Percentiles rank a stretch among this genome's conserved stretches.
Conservation (phyloP, 2,113 vertebrate species). For the Clupea harengus region DNA sequence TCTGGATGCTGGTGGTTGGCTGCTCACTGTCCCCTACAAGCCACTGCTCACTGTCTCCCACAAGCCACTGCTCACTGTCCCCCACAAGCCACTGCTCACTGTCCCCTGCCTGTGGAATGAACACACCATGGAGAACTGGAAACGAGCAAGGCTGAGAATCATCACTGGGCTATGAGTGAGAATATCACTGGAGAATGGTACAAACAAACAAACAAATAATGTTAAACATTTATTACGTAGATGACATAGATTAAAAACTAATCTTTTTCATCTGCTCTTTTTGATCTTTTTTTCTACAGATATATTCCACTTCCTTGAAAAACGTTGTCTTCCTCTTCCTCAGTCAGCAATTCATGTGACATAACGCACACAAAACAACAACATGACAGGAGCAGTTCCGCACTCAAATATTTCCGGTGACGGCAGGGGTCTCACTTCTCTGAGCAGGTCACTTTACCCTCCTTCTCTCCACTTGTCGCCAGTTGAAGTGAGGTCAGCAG, state of each 20-base stretch:
- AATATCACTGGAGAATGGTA: neutral
- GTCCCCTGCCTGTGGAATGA: neutral
- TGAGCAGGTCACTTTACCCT: constrained; percentile 12
- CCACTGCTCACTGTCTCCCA: neutral
- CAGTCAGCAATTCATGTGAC: neutral
- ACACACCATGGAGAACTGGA: neutral
- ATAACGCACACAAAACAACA: neutral
- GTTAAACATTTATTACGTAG: neutral
- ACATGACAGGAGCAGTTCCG: neutral
- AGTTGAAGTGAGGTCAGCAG: constrained; percentile 18
- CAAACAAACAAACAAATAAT: neutral
- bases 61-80: neutral
- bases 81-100: too few relatives aligned
- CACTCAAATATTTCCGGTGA: neutral
- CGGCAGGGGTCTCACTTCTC: neutral
- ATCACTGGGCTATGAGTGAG: neutral
- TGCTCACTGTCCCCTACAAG: neutral
- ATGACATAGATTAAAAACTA: neutral
- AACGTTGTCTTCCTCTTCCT: neutral
- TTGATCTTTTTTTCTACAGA: neutral
- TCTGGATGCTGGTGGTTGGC: neutral
- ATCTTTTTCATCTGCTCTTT: neutral
- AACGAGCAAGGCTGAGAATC: neutral
- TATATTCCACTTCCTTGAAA: neutral
- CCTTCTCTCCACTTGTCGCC: neutral